Evolutionary conservation across 2,797 vertebrate genomes (phyloP).

Genomic region (Neoniphon sammara): DNA sequence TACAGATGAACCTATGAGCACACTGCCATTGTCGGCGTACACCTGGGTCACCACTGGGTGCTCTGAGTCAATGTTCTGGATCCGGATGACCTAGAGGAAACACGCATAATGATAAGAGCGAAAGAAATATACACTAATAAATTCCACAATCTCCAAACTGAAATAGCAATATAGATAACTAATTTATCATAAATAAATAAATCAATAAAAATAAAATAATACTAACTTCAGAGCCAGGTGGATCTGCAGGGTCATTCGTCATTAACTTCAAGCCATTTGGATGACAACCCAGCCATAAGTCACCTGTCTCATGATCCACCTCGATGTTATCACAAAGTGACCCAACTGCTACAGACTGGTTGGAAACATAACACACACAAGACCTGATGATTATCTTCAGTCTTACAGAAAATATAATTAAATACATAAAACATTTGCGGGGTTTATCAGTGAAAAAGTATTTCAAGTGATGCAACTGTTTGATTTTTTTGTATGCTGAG

Average conservation of each 20-base stretch:
- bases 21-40: conserved; percentile 79
- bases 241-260: conserved; percentile 74
- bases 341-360: conserved; percentile 83
- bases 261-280: conserved; percentile 82
- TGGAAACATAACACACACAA: conserved; percentile 11
- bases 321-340: conserved; percentile 86
- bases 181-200: neutral
- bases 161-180: neutral
- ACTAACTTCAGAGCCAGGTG: conserved; percentile 87
- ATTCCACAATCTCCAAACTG: neutral
- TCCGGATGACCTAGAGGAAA: conserved; percentile 76
- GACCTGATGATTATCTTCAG: neutral
- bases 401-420: neutral
- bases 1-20: conserved; percentile 84
- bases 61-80: conserved; percentile 82
- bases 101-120: no score
- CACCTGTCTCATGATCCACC: conserved; percentile 84
- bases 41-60: conserved; percentile 71
- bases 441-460: neutral
- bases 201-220: neutral
- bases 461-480: neutral
- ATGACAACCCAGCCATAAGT: conserved; percentile 87
- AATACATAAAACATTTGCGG: neutral
- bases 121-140: neutral
- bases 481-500: neutral